Percentiles rank a stretch among this genome's conserved stretches.
These are phyloP conservation scores for Triplophysa yarkandensis DNA, from an alignment of 2,797 vertebrate species.

Conservation along the genomic window DNA sequence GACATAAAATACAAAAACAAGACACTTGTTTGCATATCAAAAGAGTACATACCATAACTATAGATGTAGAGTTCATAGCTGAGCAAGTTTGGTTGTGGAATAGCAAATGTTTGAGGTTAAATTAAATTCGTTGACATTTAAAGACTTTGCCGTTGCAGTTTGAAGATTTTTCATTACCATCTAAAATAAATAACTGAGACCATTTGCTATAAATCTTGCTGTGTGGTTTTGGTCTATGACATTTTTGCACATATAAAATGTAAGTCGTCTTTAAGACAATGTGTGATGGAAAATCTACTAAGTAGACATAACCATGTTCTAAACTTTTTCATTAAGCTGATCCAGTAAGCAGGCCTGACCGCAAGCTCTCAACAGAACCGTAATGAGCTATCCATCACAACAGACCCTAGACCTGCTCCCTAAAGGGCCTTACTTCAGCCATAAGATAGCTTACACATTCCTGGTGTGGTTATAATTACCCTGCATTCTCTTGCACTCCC, in stretches of 20 bases:
- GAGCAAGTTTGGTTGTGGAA: neutral
- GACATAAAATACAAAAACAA: neutral
- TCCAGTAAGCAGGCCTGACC: constrained; percentile 25
- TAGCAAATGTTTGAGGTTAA: neutral
- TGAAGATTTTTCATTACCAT: neutral
- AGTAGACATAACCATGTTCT: neutral
- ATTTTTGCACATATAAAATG: neutral
- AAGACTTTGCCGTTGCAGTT: neutral
- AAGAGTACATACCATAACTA: neutral
- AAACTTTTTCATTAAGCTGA: constrained; percentile 5
- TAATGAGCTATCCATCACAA: constrained; percentile 2
- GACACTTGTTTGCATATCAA: neutral
- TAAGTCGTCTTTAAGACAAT: constrained; percentile 5
- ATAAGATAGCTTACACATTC: constrained; percentile 76
- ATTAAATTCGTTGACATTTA: neutral
- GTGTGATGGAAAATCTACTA: neutral
- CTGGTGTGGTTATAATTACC: constrained; percentile 76
- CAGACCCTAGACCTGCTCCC: constrained; percentile 43
- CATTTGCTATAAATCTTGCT: neutral
- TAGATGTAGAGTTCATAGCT: neutral
- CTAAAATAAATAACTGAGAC: neutral
- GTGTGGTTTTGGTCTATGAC: neutral
- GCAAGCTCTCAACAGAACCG: constrained; percentile 6
- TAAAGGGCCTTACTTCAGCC: constrained; percentile 55
- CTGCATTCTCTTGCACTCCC: constrained; percentile 69